phyloP scores from a whole-genome alignment of 1,140 invertebrate species.

The Watersipora subatra region DNA sequence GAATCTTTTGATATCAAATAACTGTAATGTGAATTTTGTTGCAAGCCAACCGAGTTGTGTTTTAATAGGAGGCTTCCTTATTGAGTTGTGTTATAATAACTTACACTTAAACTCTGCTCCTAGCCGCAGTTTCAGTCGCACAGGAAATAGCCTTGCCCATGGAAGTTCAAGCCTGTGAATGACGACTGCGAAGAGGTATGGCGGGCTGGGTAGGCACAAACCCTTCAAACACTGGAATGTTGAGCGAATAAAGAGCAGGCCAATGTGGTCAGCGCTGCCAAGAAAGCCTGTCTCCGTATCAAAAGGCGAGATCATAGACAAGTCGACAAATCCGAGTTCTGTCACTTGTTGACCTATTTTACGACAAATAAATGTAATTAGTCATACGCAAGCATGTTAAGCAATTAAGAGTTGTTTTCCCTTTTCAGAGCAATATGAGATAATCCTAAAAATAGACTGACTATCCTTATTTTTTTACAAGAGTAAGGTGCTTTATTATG shows the following conservation, averaged over 20 bases:
- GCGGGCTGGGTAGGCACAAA: constrained; percentile 55
- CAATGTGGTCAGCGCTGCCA: constrained; percentile 65
- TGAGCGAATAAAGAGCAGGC: constrained; percentile 67
- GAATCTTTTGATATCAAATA: too few relatives aligned
- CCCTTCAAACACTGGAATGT: constrained; percentile 71
- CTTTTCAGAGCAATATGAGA: too few relatives aligned
- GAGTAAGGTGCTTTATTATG: too few relatives aligned
- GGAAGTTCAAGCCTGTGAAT: constrained; percentile 74
- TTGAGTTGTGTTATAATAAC: too few relatives aligned
- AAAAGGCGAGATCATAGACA: constrained; percentile 13
- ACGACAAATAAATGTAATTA: constrained; percentile 2
- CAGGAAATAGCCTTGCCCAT: constrained; percentile 71
- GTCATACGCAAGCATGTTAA: too few relatives aligned
- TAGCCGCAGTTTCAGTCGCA: constrained; percentile 60
- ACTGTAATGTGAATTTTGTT: too few relatives aligned
- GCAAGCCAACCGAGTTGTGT: too few relatives aligned
- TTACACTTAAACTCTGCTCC: constrained; percentile 67
- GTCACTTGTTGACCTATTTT: constrained; percentile 53
- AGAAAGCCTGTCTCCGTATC: constrained; percentile 45
- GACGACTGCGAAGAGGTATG: constrained; percentile 65
- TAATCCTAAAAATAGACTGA: too few relatives aligned
- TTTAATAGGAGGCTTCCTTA: too few relatives aligned
- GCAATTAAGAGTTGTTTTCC: too few relatives aligned
- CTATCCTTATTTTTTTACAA: too few relatives aligned
- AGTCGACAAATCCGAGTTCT: constrained; percentile 53